These are phyloP conservation scores for Galeopsomyia nigrocyanea DNA, from an alignment of 2,888 invertebrate genomes.

Conservation along the genomic window DNA sequence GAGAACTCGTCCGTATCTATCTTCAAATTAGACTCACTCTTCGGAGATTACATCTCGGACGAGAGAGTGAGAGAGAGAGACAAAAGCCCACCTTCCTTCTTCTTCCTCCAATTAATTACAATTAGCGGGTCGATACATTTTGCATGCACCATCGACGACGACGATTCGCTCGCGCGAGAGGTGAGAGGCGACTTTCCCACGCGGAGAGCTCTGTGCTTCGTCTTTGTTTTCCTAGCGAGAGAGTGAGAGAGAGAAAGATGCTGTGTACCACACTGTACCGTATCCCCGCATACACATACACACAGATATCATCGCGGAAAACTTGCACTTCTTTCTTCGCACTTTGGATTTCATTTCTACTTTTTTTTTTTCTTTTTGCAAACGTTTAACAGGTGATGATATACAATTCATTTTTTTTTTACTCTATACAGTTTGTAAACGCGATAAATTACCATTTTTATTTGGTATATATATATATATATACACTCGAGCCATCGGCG, in stretches of 20 bases:
- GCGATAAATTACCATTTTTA: constrained; percentile 11
- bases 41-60: background rate
- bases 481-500: background rate
- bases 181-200: background rate
- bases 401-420: constrained; percentile 27
- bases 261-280: too few relatives aligned
- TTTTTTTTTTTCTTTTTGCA: too few relatives aligned
- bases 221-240: constrained; percentile 33
- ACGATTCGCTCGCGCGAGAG: constrained; percentile 19
- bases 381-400: constrained; percentile 6
- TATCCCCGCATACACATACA: too few relatives aligned
- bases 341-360: too few relatives aligned
- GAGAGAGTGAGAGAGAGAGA: constrained; percentile 1
- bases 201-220: constrained; percentile 17
- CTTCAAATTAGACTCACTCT: background rate
- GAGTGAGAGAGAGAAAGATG: too few relatives aligned
- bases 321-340: too few relatives aligned
- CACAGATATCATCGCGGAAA: too few relatives aligned
- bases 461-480: too few relatives aligned
- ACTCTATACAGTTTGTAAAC: too few relatives aligned
- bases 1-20: background rate
- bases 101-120: constrained; percentile 41
- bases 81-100: constrained; percentile 19
- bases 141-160: constrained; percentile 45
- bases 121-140: constrained; percentile 50